Evolutionary conservation across 2,888 invertebrate genomes (phyloP).

Genomic region (Junonia oenone): DNA sequence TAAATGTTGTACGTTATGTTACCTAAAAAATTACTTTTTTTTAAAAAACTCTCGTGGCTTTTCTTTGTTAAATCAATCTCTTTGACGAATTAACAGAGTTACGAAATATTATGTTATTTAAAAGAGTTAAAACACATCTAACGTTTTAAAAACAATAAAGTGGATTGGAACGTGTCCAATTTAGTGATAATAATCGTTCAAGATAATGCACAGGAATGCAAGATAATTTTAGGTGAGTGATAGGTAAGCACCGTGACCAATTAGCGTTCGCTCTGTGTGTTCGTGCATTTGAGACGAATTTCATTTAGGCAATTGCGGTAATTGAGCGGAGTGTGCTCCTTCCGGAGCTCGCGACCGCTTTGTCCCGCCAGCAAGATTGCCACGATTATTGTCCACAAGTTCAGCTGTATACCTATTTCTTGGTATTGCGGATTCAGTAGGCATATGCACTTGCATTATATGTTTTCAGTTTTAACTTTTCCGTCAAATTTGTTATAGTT

Average conservation of each 20-base stretch:
- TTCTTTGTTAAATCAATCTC: not conserved
- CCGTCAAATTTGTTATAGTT: no score
- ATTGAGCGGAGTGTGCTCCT: conserved; percentile 66
- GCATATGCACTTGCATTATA: not conserved
- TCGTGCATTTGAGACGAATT: conserved; percentile 62
- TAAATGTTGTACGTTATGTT: not conserved
- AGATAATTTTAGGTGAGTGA: conserved; percentile 44
- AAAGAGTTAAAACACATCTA: not conserved
- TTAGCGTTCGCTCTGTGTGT: conserved; percentile 52
- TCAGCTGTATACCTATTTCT: conserved; percentile 11
- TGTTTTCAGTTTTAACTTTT: not conserved
- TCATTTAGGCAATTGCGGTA: conserved; percentile 76
- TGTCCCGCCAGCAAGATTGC: conserved; percentile 41
- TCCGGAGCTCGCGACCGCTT: conserved; percentile 59
- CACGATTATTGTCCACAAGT: conserved; percentile 36
- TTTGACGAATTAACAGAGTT: not conserved
- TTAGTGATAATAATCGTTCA: conserved; percentile 15
- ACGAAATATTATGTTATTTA: not conserved
- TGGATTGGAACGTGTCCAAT: conserved; percentile 10
- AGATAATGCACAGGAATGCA: conserved; percentile 24
- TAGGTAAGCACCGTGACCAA: conserved; percentile 77
- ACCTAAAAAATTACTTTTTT: not conserved
- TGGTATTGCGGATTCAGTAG: not conserved
- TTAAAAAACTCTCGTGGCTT: not conserved
- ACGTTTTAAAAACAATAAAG: not conserved